Percentiles rank a stretch among this genome's conserved stretches.
phyloP scores from a whole-genome alignment of 1,140 invertebrate genomes.

The Drosophila serrata region DNA sequence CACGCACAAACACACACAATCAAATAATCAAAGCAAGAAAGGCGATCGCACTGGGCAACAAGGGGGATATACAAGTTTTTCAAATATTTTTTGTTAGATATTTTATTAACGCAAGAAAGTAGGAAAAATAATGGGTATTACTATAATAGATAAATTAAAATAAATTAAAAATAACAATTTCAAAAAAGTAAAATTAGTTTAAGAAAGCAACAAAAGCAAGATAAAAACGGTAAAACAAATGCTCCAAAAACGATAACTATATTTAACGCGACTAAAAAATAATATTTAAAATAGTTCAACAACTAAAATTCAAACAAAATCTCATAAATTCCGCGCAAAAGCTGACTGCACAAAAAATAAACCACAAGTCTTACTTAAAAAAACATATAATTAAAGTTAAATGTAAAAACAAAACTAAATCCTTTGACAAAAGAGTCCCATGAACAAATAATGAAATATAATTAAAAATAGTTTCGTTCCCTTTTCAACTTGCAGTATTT shows the following conservation, averaged over 20 bases:
- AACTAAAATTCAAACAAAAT: not conserved
- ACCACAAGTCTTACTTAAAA: not conserved
- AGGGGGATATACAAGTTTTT: not conserved
- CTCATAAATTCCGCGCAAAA: not conserved
- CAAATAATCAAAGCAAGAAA: conserved; percentile 14
- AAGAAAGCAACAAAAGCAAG: conserved; percentile 1
- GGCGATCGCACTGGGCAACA: conserved; percentile 42
- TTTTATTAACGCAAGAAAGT: not conserved
- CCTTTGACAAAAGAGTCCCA: too few species aligned
- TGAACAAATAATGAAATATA: not conserved
- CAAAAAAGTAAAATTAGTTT: not conserved
- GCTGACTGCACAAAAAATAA: not conserved
- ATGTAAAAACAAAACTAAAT: too few species aligned
- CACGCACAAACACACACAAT: conserved; percentile 6
- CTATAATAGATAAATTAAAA: too few species aligned
- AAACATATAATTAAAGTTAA: too few species aligned
- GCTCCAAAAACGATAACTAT: not conserved
- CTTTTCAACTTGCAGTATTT: conserved; percentile 26
- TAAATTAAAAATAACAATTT: not conserved
- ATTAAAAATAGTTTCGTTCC: conserved; percentile 7
- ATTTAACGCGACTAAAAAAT: too few species aligned
- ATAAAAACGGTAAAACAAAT: not conserved
- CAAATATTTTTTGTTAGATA: not conserved
- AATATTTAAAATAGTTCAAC: not conserved
- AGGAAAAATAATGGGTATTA: not conserved